These are phyloP conservation scores for Acromyrmex heyeri DNA, from an alignment of 1,140 invertebrate genomes.

Conservation along the genomic window DNA sequence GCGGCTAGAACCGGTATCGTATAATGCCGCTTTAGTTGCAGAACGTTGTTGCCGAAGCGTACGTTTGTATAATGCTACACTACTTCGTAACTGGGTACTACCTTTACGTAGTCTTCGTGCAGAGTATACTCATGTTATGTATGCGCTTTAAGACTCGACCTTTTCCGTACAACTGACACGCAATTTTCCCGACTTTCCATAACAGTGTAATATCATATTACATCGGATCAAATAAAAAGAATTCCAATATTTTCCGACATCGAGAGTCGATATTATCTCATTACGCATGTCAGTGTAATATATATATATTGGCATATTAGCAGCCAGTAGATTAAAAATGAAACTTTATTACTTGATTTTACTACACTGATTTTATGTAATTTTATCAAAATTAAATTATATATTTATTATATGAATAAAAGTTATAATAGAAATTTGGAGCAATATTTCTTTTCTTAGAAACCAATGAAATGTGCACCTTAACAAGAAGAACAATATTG, in stretches of 20 bases:
- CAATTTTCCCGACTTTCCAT: conserved; percentile 56
- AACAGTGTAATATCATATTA: conserved; percentile 50
- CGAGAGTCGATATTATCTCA: conserved; percentile 27
- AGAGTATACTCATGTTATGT: conserved; percentile 46
- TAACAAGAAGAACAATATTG: neutral
- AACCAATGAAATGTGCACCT: neutral
- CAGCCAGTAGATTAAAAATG: neutral
- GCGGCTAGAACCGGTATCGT: conserved; percentile 45
- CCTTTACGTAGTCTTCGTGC: conserved; percentile 25
- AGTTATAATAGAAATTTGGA: neutral
- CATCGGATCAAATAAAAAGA: conserved; percentile 38
- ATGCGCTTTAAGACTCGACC: conserved; percentile 63
- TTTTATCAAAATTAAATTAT: neutral
- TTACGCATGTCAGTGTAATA: conserved; percentile 1
- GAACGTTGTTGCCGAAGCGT: conserved; percentile 40
- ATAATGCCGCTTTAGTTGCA: conserved; percentile 62
- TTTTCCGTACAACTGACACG: conserved; percentile 53
- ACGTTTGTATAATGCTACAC: conserved; percentile 66
- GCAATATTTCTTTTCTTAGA: neutral
- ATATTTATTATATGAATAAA: neutral
- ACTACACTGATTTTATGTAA: neutral
- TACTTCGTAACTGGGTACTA: conserved; percentile 49
- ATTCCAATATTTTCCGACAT: neutral
- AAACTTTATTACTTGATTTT: conserved; percentile 32
- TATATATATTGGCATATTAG: neutral